phyloP scores from a whole-genome alignment of 2,797 vertebrate species.

The Mus minutoides region DNA sequence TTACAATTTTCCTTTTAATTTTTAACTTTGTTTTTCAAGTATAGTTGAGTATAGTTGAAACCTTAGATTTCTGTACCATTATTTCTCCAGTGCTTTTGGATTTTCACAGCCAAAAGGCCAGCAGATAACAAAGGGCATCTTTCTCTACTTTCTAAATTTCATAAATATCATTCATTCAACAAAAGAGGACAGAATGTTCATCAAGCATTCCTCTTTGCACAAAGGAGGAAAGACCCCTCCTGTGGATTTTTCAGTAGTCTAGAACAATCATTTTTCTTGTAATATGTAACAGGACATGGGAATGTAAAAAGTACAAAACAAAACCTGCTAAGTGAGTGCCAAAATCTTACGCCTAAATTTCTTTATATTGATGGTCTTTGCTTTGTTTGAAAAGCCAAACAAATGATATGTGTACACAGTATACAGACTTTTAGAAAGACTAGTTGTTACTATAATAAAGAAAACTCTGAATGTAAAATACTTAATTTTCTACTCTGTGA shows the following conservation, averaged over 20 bases:
- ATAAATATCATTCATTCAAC: not conserved
- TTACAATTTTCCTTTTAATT: not conserved
- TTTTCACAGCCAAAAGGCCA: not conserved
- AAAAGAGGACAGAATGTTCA: not conserved
- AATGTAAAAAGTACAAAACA: not conserved
- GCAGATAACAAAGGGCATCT: not conserved
- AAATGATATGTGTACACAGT: not conserved
- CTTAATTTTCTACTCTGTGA: not conserved
- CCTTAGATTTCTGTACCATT: not conserved
- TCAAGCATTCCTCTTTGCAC: not conserved
- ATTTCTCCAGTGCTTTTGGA: not conserved
- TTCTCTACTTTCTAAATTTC: not conserved
- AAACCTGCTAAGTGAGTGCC: not conserved
- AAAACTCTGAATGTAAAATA: not conserved
- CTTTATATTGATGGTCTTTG: not conserved
- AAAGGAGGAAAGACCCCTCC: accelerated
- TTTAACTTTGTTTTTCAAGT: not conserved
- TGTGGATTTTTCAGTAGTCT: not conserved
- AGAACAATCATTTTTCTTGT: not conserved
- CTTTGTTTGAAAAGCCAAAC: not conserved
- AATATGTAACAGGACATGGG: not conserved
- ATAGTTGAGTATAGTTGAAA: not conserved
- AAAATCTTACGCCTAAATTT: not conserved
- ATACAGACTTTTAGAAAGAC: not conserved
- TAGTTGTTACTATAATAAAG: not conserved